Base-by-base conservation (phyloP, 2,797 vertebrate species). In the Etheostoma nigrum region DNA sequence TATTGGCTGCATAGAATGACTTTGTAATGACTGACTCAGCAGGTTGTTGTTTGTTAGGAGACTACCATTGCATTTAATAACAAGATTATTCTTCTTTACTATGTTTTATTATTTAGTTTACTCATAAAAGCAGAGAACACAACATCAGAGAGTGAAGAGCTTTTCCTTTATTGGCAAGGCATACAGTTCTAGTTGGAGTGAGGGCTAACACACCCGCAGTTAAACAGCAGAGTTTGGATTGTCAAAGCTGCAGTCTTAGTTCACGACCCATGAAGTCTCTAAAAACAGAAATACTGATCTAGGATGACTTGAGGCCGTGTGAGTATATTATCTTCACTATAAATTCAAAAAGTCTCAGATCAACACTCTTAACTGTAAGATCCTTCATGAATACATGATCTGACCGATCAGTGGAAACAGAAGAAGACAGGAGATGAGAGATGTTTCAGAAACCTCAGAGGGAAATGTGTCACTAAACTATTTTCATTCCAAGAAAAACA, bases 161-260 rank as follows among this genome's bases (percentile, higher is more conserved):
- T 87, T 93, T 86, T 89, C 40, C 58, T 95, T 95, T 94, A 94
- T 95, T 95, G 85, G 81, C 89, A 92, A 93, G 90, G 89, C 85
- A 87, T 92, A 93, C 89, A 92, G 88, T 88, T 89, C 82, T 90
- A 93, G 88, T 88, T 90, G 86, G 71, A 92, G 72, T 88, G 76
- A 91, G 89, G 84, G 81, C 81, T 42, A 89, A 92, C 79, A 90
- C 84, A 90, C 73, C 87, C 74, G 75, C 84, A 89, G 87, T 92
- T 90, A 92, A 88, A 93, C 87, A 90, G 86, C 89, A 89, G 76
- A 85, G 83, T 92, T 88, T 86, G 74, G 93, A 95, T 94, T 95
- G 94, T 94, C 93, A 89, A 89, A 91, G 89, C 86, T 92, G 90
- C 65, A 84, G 88, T 85, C 76, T 78, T 70, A 78, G 73, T 82